These are phyloP conservation scores for Rotaria socialis DNA, from an alignment of 2,888 invertebrate species.

Conservation along the genomic window DNA sequence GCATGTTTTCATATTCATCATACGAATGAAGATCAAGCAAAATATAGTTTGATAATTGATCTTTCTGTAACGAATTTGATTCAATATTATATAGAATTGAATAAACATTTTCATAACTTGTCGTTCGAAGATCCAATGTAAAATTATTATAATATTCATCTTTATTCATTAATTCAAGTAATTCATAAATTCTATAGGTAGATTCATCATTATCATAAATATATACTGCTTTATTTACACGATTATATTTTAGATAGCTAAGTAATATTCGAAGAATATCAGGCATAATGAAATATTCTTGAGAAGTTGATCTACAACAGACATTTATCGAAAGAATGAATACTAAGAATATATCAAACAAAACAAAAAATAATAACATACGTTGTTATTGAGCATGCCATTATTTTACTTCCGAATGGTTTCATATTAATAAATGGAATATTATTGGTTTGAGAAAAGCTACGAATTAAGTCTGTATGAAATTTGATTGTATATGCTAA, in stretches of 20 bases:
- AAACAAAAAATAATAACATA: too few relatives aligned
- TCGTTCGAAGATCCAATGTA: background rate
- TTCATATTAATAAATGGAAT: conserved; percentile 1
- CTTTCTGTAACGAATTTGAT: background rate
- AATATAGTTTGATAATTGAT: background rate
- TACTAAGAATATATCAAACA: too few relatives aligned
- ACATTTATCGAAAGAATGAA: background rate
- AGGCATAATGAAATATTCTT: background rate
- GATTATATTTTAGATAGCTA: conserved; percentile 7
- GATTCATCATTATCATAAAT: conserved; percentile 5
- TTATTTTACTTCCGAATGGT: background rate
- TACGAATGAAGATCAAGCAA: conserved; percentile 21
- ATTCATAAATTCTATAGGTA: background rate
- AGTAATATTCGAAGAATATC: background rate
- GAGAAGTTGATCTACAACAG: background rate
- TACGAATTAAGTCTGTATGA: background rate
- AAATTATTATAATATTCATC: conserved; percentile 26
- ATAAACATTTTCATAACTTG: background rate
- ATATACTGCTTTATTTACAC: background rate
- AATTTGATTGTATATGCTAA: background rate
- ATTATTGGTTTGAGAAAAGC: background rate
- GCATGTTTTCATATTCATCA: background rate
- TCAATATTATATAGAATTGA: conserved; percentile 1
- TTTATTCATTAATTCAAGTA: background rate
- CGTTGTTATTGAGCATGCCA: background rate